Conservation (phyloP, 2,113 vertebrate species). For the Corythaixoides concolor region DNA sequence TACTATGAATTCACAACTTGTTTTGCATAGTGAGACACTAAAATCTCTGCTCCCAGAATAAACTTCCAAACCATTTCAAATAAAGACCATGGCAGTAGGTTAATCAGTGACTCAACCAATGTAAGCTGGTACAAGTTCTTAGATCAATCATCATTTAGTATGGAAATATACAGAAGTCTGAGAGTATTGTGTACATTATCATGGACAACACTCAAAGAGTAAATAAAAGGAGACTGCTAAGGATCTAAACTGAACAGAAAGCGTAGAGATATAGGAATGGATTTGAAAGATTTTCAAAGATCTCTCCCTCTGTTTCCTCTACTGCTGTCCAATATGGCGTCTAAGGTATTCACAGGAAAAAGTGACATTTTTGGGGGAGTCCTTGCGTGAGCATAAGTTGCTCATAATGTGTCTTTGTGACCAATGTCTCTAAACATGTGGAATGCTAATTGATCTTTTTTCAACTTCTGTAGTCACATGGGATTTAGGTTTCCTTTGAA, state of each 20-base stretch:
- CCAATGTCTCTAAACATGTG: neutral
- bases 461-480: neutral
- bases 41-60: neutral
- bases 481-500: slow-evolving; percentile 56
- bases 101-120: neutral
- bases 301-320: neutral
- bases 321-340: neutral
- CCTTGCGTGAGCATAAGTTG: neutral
- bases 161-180: neutral
- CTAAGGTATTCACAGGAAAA: neutral
- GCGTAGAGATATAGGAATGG: neutral
- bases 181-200: neutral
- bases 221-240: neutral
- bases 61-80: neutral
- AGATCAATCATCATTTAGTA: neutral
- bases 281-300: neutral
- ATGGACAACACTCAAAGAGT: neutral
- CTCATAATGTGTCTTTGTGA: neutral
- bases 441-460: slow-evolving; percentile 27
- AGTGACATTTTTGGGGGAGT: neutral
- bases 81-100: neutral
- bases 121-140: neutral
- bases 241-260: neutral
- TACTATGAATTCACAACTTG: neutral
- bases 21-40: neutral